Base-by-base conservation (phyloP, 2,888 invertebrate genomes). In the Drosophila vallismaia region DNA sequence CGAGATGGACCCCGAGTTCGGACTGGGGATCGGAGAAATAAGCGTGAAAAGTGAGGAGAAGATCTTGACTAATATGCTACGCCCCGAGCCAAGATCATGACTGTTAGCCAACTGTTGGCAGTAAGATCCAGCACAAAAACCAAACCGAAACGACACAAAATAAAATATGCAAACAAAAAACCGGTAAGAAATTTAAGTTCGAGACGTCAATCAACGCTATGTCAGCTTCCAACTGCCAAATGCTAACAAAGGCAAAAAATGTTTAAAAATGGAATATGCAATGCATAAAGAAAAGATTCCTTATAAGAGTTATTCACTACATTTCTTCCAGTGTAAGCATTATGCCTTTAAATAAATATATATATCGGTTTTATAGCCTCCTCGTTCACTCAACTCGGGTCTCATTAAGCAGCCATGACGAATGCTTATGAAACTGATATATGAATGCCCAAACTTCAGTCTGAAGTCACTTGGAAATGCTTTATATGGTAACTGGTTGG, bases 391-490 rank as follows among this genome's bases (percentile, higher is more conserved):
- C 77, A 75, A 87, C 79, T 82, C 60, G 67, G 56, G 67, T 75
- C 89, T 90, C 90, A 89, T 90, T 89, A 89, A 89, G 90, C 90
- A 85, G 87, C 89, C 89, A 80, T 88, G 90, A 90, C 90, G 90
- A 90, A 89, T 90, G 84, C 75, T 76, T 77, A 75, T 75, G 83
- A 82, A 87, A 82, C 88, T 85, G 88, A 88, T 88, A 79, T 84
- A 88, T 85, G 88, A 74, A 68, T 83, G 12, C 50, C 40, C 53
- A 50, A 51, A 54, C 55, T 71, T 24, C 24, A 53, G 63, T 48
- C 44, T 24, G 57, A 69, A 62, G 73, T 62, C 53, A 49, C 36
- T 24, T 42, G 51, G 36, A 40, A 50, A 56, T 56, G 70, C 85
- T 71, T 75, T 87, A 85, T 81, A 75, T 78, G 81, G 79, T 88